Evolutionary conservation across 2,113 vertebrate genomes (phyloP).

Genomic region (Aspidoscelis tigris): DNA sequence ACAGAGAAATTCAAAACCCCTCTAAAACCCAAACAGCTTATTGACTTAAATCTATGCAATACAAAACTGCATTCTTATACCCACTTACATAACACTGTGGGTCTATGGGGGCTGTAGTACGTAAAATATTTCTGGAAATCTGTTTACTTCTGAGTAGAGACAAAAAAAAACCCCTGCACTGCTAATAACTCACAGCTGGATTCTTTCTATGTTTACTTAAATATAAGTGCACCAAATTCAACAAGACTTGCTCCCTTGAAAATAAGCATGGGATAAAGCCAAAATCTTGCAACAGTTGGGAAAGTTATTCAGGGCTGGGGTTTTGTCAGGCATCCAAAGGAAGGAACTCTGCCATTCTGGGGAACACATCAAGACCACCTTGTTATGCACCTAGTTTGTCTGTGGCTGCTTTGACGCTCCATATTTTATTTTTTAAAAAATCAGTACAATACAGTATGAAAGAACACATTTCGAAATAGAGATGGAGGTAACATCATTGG

Average conservation of each 20-base stretch:
- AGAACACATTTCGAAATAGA: slow-evolving; percentile 6
- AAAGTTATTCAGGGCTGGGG: neutral
- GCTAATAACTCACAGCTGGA: neutral
- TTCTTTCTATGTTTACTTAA: neutral
- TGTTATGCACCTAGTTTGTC: neutral
- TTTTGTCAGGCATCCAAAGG: neutral
- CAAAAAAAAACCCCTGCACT: neutral
- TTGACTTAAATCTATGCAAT: neutral
- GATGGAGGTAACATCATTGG: neutral
- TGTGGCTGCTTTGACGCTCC: neutral
- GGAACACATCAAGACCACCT: neutral
- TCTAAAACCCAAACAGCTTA: neutral
- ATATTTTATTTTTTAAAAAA: neutral
- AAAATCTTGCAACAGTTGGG: neutral
- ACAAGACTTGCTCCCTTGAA: neutral
- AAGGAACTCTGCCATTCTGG: neutral
- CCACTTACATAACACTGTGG: no score
- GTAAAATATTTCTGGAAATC: neutral
- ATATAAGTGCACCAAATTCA: neutral
- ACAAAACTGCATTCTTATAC: neutral
- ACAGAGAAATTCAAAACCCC: neutral
- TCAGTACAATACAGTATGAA: neutral
- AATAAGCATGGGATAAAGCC: neutral
- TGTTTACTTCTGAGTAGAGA: neutral
- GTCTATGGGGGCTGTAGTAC: neutral